phyloP scores from a whole-genome alignment of 1,140 invertebrate genomes.

The Batillaria attramentaria region DNA sequence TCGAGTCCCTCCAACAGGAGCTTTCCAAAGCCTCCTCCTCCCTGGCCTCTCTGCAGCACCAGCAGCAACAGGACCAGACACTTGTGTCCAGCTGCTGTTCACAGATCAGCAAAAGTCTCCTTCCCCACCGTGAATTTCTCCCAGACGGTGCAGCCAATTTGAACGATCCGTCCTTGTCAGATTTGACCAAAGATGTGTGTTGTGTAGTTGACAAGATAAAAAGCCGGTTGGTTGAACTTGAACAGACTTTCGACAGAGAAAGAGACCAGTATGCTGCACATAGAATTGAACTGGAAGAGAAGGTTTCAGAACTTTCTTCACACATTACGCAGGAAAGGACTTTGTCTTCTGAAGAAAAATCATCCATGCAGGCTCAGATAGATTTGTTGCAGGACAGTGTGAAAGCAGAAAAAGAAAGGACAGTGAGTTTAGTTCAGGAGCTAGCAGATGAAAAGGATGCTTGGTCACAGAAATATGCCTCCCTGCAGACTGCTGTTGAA shows the following conservation, averaged over 20 bases:
- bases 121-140: background rate
- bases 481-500: constrained; percentile 27
- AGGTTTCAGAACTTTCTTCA: constrained; percentile 8
- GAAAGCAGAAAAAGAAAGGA: constrained; percentile 13
- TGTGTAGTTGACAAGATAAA: constrained; percentile 21
- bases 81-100: background rate
- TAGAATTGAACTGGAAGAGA: background rate
- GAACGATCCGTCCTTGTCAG: background rate
- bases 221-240: constrained; percentile 1
- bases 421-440: background rate
- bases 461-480: constrained; percentile 4
- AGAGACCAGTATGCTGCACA: constrained; percentile 1
- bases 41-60: constrained; percentile 32
- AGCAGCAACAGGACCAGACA: constrained; percentile 7
- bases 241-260: constrained; percentile 22
- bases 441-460: constrained; percentile 27
- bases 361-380: constrained; percentile 28
- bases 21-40: constrained; percentile 28
- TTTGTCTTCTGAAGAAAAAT: constrained; percentile 6
- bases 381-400: constrained; percentile 29
- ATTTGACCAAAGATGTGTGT: constrained; percentile 9
- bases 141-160: background rate
- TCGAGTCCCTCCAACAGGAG: constrained; percentile 7
- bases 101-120: constrained; percentile 4
- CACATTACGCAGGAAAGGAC: constrained; percentile 16